phyloP scores from a whole-genome alignment of 2,113 vertebrate species.

The Ptilorrhoa leucosticta region DNA sequence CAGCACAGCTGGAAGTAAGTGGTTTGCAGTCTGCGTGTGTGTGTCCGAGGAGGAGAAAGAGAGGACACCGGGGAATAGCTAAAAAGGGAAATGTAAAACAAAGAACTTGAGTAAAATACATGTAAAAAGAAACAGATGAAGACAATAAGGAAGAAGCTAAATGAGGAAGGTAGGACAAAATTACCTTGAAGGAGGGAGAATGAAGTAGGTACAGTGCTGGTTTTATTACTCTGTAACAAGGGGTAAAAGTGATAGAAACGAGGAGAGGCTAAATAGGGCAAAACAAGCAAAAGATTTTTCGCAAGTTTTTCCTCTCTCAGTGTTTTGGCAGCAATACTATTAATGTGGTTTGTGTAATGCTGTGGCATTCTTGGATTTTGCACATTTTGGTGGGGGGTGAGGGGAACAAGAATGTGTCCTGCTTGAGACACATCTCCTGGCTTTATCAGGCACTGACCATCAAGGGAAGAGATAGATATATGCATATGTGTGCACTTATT shows the following conservation, averaged over 20 bases:
- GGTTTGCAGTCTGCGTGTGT: not conserved
- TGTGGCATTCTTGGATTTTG: not conserved
- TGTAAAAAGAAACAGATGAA: not conserved
- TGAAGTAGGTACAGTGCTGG: not conserved
- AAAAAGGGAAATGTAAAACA: conserved; percentile 24
- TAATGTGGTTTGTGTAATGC: not conserved
- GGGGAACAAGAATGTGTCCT: not conserved
- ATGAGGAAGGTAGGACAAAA: not conserved
- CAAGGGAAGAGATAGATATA: not conserved
- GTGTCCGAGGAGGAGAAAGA: not conserved
- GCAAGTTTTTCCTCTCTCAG: not conserved
- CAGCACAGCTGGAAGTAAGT: not conserved
- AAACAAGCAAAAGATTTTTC: not conserved
- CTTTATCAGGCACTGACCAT: not conserved
- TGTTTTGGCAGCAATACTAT: not conserved
- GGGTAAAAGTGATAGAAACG: not conserved
- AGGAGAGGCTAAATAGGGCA: not conserved
- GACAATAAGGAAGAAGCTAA: conserved; percentile 6
- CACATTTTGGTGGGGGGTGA: not conserved
- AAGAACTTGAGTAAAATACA: not conserved
- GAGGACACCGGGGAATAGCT: not conserved
- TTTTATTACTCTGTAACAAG: not conserved
- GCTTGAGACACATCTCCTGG: not conserved
- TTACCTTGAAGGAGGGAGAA: not conserved
- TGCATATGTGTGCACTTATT: not conserved